These are phyloP conservation scores for Platichthys stellatus DNA, from an alignment of 2,113 vertebrate genomes.

Conservation along the genomic window DNA sequence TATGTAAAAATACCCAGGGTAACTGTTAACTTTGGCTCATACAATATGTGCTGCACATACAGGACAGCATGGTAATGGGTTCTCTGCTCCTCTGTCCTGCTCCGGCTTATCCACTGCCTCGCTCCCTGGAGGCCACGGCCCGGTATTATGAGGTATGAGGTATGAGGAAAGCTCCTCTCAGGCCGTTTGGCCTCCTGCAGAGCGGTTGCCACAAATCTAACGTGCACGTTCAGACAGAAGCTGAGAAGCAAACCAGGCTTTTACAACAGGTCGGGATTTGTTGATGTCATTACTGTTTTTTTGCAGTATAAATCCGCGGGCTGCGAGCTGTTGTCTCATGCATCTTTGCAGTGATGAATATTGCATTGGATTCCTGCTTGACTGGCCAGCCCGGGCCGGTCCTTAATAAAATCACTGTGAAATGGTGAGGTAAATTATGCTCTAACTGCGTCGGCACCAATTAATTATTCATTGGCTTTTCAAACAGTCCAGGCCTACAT, in stretches of 20 bases:
- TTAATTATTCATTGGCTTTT: constrained; percentile 83
- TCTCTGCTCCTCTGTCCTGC: constrained; percentile 25
- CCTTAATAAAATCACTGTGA: constrained; percentile 77
- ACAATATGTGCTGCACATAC: constrained; percentile 27
- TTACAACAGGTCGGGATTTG: constrained; percentile 69
- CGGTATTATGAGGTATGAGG: constrained; percentile 65
- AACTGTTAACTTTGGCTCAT: constrained; percentile 18
- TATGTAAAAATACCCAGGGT: background rate
- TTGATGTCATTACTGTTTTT: constrained; percentile 63
- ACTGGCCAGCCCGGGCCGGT: constrained; percentile 56
- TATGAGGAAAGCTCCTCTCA: constrained; percentile 55
- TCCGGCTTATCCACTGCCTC: constrained; percentile 17
- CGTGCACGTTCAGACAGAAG: constrained; percentile 33
- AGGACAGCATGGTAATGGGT: constrained; percentile 20
- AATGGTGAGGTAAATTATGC: constrained; percentile 76
- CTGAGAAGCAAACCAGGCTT: constrained; percentile 57
- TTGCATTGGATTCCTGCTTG: constrained; percentile 72
- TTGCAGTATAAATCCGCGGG: constrained; percentile 68
- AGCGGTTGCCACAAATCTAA: constrained; percentile 69
- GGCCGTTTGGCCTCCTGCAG: constrained; percentile 63
- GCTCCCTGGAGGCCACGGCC: constrained; percentile 45
- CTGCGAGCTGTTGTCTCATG: constrained; percentile 57
- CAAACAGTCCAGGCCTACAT: constrained; percentile 64
- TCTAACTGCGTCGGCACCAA: constrained; percentile 70
- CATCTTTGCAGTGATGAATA: constrained; percentile 76